These are phyloP conservation scores for Microcebus tavaratra DNA, from an alignment of 2,113 vertebrate species.

Conservation along the genomic window DNA sequence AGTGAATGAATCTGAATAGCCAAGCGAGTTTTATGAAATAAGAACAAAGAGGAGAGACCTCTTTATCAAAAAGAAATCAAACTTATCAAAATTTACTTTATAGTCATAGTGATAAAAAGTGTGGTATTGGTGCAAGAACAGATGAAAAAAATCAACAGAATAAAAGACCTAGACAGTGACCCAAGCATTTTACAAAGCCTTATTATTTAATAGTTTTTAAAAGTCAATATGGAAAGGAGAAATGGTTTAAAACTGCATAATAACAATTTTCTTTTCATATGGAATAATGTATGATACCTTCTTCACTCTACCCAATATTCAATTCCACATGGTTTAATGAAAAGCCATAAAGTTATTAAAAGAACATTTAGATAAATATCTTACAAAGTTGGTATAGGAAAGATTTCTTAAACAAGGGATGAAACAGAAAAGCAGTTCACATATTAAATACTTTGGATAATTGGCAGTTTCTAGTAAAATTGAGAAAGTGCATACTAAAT, in stretches of 20 bases:
- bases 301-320: background rate
- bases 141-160: background rate
- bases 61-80: background rate
- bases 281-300: background rate
- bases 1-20: background rate
- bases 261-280: background rate
- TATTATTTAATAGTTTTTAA: background rate
- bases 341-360: conserved; percentile 9
- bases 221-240: background rate
- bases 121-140: background rate
- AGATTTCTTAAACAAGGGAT: background rate
- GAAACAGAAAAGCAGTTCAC: background rate
- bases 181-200: background rate
- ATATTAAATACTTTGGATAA: background rate
- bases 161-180: background rate
- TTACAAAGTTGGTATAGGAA: background rate
- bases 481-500: background rate
- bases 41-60: background rate
- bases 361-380: background rate
- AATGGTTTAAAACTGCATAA: background rate
- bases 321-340: background rate
- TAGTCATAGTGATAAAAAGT: background rate
- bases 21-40: background rate
- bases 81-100: background rate
- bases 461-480: background rate